Conservation (phyloP, 2,797 vertebrate species). For the Presbytis comata region DNA sequence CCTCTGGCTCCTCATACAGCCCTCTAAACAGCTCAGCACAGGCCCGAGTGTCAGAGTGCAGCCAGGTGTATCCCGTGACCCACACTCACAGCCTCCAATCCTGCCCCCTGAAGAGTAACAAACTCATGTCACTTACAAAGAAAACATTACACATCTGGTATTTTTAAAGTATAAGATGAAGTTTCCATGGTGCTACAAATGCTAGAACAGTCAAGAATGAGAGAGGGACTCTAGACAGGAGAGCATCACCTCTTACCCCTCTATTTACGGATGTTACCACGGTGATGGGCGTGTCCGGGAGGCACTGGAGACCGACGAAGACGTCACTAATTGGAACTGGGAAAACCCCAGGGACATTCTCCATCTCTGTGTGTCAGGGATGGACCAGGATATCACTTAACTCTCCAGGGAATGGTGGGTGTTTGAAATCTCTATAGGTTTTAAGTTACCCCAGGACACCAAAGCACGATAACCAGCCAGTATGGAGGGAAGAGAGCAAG, state of each 20-base stretch:
- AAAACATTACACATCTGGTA: neutral
- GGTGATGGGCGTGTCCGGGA: neutral
- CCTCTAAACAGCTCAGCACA: no score
- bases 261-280: neutral
- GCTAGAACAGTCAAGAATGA: neutral
- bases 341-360: neutral
- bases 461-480: neutral
- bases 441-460: neutral
- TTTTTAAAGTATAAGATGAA: neutral
- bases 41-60: neutral
- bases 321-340: neutral
- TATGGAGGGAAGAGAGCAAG: neutral
- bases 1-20: neutral
- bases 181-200: neutral
- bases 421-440: neutral
- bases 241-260: neutral
- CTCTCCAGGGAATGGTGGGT: rapidly evolving
- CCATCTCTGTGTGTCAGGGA: rapidly evolving
- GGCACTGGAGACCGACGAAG: neutral
- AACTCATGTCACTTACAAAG: neutral
- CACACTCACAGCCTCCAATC: neutral
- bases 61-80: no score
- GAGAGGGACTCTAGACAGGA: neutral
- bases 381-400: neutral
- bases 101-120: neutral